phyloP scores from a whole-genome alignment of 2,888 invertebrate species.

The Charanyca ferruginea region DNA sequence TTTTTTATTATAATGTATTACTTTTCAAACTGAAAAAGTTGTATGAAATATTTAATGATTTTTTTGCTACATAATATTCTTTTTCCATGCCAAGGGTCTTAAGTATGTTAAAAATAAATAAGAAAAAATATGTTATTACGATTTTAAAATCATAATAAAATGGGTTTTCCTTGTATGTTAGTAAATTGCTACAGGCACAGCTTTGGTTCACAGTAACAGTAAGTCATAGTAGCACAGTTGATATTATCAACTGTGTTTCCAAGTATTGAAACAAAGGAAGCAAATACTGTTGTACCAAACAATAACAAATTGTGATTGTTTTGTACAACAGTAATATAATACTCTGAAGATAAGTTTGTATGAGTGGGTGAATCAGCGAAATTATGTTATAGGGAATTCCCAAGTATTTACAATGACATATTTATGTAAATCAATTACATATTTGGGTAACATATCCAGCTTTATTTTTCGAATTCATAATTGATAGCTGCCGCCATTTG shows the following conservation, averaged over 20 bases:
- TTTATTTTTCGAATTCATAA: neutral
- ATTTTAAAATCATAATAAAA: neutral
- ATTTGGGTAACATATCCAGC: neutral
- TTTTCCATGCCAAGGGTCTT: neutral
- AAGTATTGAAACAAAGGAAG: conserved; percentile 10
- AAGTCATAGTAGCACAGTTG: too few species aligned
- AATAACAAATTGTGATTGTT: neutral
- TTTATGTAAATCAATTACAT: neutral
- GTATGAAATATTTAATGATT: too few species aligned
- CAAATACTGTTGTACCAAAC: too few species aligned
- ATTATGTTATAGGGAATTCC: conserved; percentile 17
- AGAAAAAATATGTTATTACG: neutral
- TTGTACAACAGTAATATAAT: neutral
- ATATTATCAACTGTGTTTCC: conserved; percentile 7
- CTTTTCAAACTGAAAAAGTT: conserved; percentile 3
- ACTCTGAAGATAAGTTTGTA: neutral
- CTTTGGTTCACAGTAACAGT: neutral
- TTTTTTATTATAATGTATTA: neutral
- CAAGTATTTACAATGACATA: neutral
- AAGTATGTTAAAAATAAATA: neutral
- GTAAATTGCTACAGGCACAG: neutral
- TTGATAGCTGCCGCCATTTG: too few species aligned
- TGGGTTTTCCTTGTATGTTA: conserved; percentile 6
- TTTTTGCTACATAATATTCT: too few species aligned
- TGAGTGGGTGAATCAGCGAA: conserved; percentile 6